Percentiles rank a stretch among this genome's conserved stretches.
Conservation (phyloP, 2,888 invertebrate genomes). For the Caenorhabditis macrosperma region DNA sequence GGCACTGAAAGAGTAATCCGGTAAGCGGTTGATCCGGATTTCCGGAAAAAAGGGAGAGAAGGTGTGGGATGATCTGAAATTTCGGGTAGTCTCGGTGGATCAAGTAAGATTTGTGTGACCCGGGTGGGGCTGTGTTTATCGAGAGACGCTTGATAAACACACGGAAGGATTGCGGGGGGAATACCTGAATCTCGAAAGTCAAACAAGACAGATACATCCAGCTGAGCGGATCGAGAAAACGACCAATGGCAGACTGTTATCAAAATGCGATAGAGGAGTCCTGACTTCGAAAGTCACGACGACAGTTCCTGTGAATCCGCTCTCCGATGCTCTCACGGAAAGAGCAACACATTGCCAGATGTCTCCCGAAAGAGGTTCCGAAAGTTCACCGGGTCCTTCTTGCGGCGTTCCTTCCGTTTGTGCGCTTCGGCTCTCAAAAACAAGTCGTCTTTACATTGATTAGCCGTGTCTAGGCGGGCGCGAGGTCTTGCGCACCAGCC, state of each 20-base stretch:
- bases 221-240: not conserved
- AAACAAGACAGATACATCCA: constrained; percentile 34
- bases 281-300: too few relatives aligned
- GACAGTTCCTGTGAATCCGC: too few relatives aligned
- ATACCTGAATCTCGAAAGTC: constrained; percentile 45
- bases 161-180: constrained; percentile 19
- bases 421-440: constrained; percentile 16
- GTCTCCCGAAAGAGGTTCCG: not conserved
- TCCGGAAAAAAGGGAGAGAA: not conserved
- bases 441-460: constrained; percentile 47
- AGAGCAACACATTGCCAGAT: too few relatives aligned
- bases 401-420: not conserved
- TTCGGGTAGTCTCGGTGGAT: not conserved
- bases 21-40: constrained; percentile 3
- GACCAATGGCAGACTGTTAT: not conserved
- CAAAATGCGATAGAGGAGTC: too few relatives aligned
- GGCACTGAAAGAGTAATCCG: not conserved
- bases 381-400: not conserved
- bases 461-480: constrained; percentile 52
- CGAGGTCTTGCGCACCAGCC: constrained; percentile 49
- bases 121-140: not conserved
- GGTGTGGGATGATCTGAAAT: not conserved
- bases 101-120: constrained; percentile 27
- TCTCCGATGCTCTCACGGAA: too few relatives aligned
- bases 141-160: constrained; percentile 32